Conservation (phyloP, 1,140 invertebrate species). For the Yoshiicerus persimilis region DNA sequence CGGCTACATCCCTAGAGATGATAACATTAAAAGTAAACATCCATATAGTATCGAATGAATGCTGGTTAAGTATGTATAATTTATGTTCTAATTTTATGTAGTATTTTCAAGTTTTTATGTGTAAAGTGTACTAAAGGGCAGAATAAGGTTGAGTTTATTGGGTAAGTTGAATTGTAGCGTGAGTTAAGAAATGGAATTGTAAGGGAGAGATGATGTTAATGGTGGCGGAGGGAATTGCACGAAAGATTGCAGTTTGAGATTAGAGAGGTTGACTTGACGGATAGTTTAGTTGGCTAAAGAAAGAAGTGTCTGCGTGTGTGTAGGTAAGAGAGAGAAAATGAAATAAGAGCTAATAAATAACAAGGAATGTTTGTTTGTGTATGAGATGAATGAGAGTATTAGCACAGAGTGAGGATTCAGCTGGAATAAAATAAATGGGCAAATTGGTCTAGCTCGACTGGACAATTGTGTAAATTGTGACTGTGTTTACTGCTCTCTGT, state of each 20-base stretch:
- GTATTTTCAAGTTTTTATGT: neutral
- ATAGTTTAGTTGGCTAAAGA: neutral
- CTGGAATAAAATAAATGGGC: neutral
- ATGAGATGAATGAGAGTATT: neutral
- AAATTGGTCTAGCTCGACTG: neutral
- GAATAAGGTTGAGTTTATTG: neutral
- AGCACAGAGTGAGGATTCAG: neutral
- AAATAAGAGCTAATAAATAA: neutral
- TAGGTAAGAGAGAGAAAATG: neutral
- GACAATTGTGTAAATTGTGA: neutral
- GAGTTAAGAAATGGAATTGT: neutral
- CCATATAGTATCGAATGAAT: neutral
- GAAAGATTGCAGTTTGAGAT: neutral
- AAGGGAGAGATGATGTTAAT: neutral
- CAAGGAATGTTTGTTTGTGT: neutral
- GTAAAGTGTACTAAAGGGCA: neutral
- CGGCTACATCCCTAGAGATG: neutral
- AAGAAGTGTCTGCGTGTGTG: neutral
- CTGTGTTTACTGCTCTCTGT: neutral
- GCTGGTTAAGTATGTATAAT: neutral
- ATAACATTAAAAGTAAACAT: neutral
- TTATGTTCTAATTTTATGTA: neutral
- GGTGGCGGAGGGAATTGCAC: neutral
- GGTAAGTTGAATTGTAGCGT: neutral
- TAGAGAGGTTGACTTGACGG: neutral